phyloP scores from a whole-genome alignment of 2,113 vertebrate species.

The Gambusia holbrooki region DNA sequence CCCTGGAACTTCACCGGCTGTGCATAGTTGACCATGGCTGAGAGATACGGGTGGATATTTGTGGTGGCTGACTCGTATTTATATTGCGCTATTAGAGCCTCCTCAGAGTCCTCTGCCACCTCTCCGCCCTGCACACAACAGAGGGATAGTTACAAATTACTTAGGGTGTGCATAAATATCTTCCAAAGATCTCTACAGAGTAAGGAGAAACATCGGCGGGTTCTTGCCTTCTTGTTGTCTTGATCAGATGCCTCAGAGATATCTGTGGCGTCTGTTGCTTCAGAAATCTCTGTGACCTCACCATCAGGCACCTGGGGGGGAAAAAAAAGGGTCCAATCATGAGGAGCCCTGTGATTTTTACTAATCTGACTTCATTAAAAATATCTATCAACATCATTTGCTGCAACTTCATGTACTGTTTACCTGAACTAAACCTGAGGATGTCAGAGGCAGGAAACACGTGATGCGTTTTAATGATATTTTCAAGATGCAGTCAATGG shows the following conservation, averaged over 20 bases:
- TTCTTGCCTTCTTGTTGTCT: constrained; percentile 92
- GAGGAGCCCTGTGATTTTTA: neutral
- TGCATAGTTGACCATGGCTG: constrained; percentile 99
- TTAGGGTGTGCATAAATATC: neutral
- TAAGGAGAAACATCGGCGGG: neutral
- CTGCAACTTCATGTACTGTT: neutral
- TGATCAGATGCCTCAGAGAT: constrained; percentile 86
- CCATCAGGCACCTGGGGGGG: constrained; percentile 86
- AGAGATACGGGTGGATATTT: constrained; percentile 97
- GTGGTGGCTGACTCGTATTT: constrained; percentile 98
- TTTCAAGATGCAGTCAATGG: too few species aligned
- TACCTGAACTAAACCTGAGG: neutral
- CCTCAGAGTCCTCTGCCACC: constrained; percentile 91
- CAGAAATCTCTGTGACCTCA: constrained; percentile 78
- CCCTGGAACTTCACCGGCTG: constrained; percentile 99
- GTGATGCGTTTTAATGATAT: too few species aligned
- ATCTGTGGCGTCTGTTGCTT: constrained; percentile 79
- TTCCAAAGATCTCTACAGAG: neutral
- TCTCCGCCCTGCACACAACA: constrained; percentile 82
- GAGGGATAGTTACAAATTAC: neutral
- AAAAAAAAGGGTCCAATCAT: constrained; percentile 30
- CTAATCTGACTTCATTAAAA: neutral
- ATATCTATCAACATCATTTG: too few species aligned
- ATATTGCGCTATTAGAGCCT: constrained; percentile 96
- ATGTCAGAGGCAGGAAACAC: neutral